Percentiles rank a stretch among this genome's conserved stretches.
These are phyloP conservation scores for Ennomos fuscantarius DNA, from an alignment of 2,888 invertebrate genomes.

Conservation along the genomic window DNA sequence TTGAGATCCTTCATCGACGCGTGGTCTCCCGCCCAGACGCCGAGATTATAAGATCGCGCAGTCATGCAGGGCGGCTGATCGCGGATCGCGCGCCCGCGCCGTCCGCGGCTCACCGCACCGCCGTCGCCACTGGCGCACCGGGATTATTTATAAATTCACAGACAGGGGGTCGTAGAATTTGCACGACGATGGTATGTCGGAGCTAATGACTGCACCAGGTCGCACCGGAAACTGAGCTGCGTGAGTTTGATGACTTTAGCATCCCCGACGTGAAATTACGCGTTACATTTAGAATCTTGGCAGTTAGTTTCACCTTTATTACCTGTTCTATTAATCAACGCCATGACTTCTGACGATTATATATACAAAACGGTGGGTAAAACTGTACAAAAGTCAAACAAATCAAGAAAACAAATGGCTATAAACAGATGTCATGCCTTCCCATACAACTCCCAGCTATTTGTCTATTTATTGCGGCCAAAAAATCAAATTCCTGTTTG, in stretches of 20 bases:
- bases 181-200: slow-evolving; percentile 76
- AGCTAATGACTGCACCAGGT: slow-evolving; percentile 54
- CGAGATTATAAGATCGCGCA: slow-evolving; percentile 57
- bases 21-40: slow-evolving; percentile 24
- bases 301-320: not conserved
- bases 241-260: slow-evolving; percentile 39
- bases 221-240: slow-evolving; percentile 65
- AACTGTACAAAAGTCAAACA: slow-evolving; percentile 14
- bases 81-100: slow-evolving; percentile 82
- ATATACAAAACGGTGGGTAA: not conserved
- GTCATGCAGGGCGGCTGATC: slow-evolving; percentile 68
- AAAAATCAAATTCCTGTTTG: slow-evolving; percentile 46
- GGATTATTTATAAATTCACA: slow-evolving; percentile 84
- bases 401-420: slow-evolving; percentile 8
- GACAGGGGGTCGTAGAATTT: slow-evolving; percentile 84
- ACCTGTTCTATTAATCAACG: slow-evolving; percentile 17
- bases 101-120: slow-evolving; percentile 81
- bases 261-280: not conserved
- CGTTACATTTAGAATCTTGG: not conserved
- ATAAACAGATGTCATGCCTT: slow-evolving; percentile 31
- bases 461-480: slow-evolving; percentile 38
- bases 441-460: slow-evolving; percentile 35
- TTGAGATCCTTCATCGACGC: slow-evolving; percentile 30
- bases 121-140: slow-evolving; percentile 82
- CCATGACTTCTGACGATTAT: slow-evolving; percentile 1